Evolutionary conservation across 2,888 invertebrate genomes (phyloP).

Genomic region (Phanerotoma sp.): DNA sequence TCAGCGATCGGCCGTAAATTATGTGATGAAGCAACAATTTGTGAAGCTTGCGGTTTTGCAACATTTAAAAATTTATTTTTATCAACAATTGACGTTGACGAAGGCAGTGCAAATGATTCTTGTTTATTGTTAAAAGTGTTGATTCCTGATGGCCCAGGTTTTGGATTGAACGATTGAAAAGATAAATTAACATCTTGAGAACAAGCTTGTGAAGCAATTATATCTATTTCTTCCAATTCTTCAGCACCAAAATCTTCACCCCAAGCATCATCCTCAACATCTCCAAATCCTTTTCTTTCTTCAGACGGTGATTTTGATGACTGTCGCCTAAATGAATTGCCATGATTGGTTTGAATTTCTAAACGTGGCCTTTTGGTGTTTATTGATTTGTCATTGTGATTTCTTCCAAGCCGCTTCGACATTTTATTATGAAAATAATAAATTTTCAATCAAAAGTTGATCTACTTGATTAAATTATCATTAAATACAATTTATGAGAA

Average conservation of each 20-base stretch:
- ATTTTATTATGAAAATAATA: too few relatives aligned
- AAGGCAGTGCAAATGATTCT: slow-evolving; percentile 1
- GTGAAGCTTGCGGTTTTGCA: slow-evolving; percentile 29
- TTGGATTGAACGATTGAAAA: slow-evolving; percentile 7
- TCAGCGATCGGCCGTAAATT: slow-evolving; percentile 28
- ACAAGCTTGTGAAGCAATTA: slow-evolving; percentile 48
- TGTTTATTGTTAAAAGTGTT: slow-evolving; percentile 18
- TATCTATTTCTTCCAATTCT: slow-evolving; percentile 48
- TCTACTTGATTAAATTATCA: too few relatives aligned
- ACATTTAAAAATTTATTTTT: background rate
- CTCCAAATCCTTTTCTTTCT: too few relatives aligned
- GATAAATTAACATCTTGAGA: slow-evolving; percentile 34
- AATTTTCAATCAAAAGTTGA: too few relatives aligned
- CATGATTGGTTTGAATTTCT: too few relatives aligned
- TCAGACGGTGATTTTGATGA: too few relatives aligned
- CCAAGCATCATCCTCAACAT: slow-evolving; percentile 50
- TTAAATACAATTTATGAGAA: too few relatives aligned
- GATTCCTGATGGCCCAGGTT: background rate
- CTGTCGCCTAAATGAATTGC: too few relatives aligned
- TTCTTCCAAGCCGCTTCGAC: too few relatives aligned
- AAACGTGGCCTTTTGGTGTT: background rate
- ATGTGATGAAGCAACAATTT: slow-evolving; percentile 35
- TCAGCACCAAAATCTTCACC: slow-evolving; percentile 50
- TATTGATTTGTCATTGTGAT: too few relatives aligned
- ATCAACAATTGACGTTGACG: background rate